Evolutionary conservation across 2,113 vertebrate genomes (phyloP).

Genomic region (Seriola aureovittata): DNA sequence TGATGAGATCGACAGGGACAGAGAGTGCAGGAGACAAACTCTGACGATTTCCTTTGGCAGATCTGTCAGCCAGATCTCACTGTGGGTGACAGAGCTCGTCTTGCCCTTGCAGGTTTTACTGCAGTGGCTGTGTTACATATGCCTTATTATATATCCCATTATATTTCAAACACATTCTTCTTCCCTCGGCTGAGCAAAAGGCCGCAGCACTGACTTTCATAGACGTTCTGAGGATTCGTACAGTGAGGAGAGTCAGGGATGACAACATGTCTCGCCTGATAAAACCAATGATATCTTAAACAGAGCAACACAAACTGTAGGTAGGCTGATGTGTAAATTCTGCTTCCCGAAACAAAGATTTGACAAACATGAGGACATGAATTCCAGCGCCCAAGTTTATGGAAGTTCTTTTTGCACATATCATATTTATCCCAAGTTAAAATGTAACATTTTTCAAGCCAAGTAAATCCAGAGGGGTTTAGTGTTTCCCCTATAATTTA

Average conservation of each 20-base stretch:
- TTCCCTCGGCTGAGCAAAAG: constrained; percentile 49
- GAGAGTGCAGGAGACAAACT: constrained; percentile 25
- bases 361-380: background rate
- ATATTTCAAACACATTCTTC: constrained; percentile 62
- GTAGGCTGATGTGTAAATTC: background rate
- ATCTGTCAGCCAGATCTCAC: constrained; percentile 40
- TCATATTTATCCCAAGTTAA: background rate
- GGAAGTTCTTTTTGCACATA: no score
- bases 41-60: constrained; percentile 41
- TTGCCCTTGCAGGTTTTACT: constrained; percentile 51
- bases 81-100: constrained; percentile 46
- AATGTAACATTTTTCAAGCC: background rate
- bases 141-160: constrained; percentile 61
- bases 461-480: constrained; percentile 27
- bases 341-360: background rate
- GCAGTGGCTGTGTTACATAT: constrained; percentile 50
- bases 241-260: constrained; percentile 44
- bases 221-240: constrained; percentile 39
- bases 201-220: constrained; percentile 56
- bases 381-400: background rate
- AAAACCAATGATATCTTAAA: constrained; percentile 11
- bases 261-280: constrained; percentile 39
- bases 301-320: background rate
- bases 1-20: constrained; percentile 7
- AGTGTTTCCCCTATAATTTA: constrained; percentile 30